Conservation (phyloP, 2,888 invertebrate species). For the Ophion slaviceki region DNA sequence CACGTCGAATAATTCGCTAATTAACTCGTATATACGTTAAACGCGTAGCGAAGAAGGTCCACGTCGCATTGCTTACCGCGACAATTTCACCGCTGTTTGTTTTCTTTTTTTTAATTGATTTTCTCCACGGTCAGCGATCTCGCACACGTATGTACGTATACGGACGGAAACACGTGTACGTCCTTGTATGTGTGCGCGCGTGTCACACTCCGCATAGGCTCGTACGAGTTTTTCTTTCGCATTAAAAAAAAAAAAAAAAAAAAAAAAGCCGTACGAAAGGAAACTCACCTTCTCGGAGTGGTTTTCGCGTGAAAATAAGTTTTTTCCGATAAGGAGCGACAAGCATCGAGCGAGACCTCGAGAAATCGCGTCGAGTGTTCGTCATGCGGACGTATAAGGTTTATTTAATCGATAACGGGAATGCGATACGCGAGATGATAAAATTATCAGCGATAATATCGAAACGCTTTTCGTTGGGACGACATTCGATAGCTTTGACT, state of each 20-base stretch:
- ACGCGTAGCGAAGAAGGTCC: conserved; percentile 16
- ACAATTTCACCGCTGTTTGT: conserved; percentile 70
- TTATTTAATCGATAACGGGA: conserved; percentile 19
- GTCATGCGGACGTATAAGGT: not conserved
- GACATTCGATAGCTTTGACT: conserved; percentile 5
- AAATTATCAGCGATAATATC: conserved; percentile 21
- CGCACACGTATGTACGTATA: not conserved
- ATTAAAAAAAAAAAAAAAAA: not conserved
- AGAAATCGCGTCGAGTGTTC: conserved; percentile 26
- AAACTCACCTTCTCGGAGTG: conserved; percentile 51
- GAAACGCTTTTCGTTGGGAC: conserved; percentile 1
- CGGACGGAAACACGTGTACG: too few species aligned
- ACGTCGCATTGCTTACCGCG: conserved; percentile 44
- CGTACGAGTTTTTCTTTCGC: conserved; percentile 10
- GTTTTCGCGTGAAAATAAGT: conserved; percentile 36
- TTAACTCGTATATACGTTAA: conserved; percentile 34
- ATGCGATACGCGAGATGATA: conserved; percentile 5
- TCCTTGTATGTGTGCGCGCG: not conserved
- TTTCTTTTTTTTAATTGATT: conserved; percentile 71
- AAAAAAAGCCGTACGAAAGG: conserved; percentile 47
- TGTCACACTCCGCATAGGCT: not conserved
- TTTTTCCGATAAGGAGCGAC: conserved; percentile 26
- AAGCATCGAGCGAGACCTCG: conserved; percentile 1
- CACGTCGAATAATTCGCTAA: conserved; percentile 29
- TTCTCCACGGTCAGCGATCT: conserved; percentile 68